Conservation (phyloP, 2,888 invertebrate species). For the Hesperia comma region DNA sequence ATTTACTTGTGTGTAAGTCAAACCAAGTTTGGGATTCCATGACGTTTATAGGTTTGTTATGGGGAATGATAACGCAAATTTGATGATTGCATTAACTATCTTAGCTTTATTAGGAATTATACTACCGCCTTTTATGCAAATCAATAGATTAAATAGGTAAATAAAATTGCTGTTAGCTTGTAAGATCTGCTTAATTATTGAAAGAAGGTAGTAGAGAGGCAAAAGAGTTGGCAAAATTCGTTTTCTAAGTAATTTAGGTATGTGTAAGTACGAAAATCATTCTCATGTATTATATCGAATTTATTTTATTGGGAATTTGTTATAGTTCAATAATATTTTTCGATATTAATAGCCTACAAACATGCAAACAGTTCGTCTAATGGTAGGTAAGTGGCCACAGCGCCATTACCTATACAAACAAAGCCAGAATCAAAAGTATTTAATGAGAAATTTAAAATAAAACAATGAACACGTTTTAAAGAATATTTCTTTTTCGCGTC, state of each 20-base stretch:
- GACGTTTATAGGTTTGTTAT: conserved; percentile 39
- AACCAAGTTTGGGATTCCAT: conserved; percentile 55
- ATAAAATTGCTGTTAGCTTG: no score
- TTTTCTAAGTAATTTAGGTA: neutral
- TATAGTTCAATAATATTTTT: neutral
- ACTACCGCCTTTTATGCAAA: conserved; percentile 40
- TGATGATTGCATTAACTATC: conserved; percentile 53
- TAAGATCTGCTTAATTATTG: no score
- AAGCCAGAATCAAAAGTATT: no score
- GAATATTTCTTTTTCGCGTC: conserved; percentile 29
- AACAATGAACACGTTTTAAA: neutral
- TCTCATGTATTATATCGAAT: neutral
- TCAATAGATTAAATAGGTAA: conserved; percentile 3
- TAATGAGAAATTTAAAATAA: neutral
- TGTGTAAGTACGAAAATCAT: conserved; percentile 7
- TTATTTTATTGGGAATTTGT: conserved; percentile 4
- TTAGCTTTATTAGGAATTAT: conserved; percentile 56
- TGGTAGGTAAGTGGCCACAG: no score
- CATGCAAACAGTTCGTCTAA: no score
- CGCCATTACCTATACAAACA: no score
- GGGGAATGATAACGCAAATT: conserved; percentile 48
- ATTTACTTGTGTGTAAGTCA: conserved; percentile 62
- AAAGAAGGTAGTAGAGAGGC: no score
- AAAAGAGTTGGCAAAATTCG: conserved; percentile 2
- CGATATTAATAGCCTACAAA: no score